Conservation (phyloP, 2,888 invertebrate genomes). For the Herminia tarsipennalis region DNA sequence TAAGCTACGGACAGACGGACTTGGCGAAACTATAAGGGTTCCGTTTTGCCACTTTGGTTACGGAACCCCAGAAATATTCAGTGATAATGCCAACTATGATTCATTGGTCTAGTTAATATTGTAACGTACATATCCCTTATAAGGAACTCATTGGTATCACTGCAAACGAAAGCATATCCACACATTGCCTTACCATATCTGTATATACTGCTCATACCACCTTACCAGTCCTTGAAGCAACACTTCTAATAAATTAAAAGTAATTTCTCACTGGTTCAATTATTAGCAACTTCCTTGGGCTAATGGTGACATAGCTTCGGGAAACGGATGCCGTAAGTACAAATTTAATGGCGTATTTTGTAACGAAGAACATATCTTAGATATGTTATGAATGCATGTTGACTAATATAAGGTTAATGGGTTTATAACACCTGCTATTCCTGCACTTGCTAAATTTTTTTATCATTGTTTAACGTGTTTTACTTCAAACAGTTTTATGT, state of each 20-base stretch:
- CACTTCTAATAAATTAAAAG: slow-evolving; percentile 5
- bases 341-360: slow-evolving; percentile 22
- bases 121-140: background rate
- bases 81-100: too few relatives aligned
- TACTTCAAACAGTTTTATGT: too few relatives aligned
- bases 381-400: background rate
- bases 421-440: too few relatives aligned
- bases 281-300: slow-evolving; percentile 20
- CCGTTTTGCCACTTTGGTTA: too few relatives aligned
- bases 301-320: slow-evolving; percentile 20
- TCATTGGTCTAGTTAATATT: too few relatives aligned
- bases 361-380: slow-evolving; percentile 5
- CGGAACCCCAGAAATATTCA: too few relatives aligned
- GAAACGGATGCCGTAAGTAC: slow-evolving; percentile 29
- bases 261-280: slow-evolving; percentile 15
- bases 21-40: too few relatives aligned
- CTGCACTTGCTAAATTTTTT: too few relatives aligned
- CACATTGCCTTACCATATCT: background rate
- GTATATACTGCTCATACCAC: too few relatives aligned
- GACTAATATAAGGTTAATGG: background rate
- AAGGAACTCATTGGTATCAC: background rate
- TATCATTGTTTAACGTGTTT: too few relatives aligned
- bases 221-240: slow-evolving; percentile 10
- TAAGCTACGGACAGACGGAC: too few relatives aligned
- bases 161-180: slow-evolving; percentile 16